These are phyloP conservation scores for Nettapus auritus DNA, from an alignment of 2,113 vertebrate genomes.

Conservation along the genomic window DNA sequence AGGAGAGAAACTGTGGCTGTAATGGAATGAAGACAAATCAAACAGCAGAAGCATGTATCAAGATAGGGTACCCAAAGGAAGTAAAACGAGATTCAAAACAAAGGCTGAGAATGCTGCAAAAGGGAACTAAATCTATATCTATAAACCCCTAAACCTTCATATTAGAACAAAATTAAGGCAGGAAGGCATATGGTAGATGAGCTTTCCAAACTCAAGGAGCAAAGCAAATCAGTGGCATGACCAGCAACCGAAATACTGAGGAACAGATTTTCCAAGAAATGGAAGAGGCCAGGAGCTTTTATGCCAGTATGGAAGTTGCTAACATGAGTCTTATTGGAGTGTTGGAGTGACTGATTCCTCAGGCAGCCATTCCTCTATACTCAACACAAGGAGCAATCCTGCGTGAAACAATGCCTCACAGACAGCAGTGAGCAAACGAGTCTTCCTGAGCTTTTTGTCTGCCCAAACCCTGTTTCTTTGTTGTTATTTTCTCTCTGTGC, in stretches of 20 bases:
- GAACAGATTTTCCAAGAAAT: background rate
- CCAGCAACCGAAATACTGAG: background rate
- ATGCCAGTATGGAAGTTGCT: background rate
- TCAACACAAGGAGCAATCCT: background rate
- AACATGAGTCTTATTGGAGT: background rate
- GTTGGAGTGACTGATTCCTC: background rate
- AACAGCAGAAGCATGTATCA: background rate
- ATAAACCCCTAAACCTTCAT: background rate
- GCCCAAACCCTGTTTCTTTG: background rate
- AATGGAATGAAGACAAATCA: background rate
- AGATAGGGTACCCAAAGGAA: background rate
- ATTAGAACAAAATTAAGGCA: background rate
- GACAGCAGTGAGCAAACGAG: background rate
- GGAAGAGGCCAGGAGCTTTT: background rate
- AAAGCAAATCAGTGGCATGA: background rate
- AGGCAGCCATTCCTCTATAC: background rate
- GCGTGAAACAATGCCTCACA: background rate
- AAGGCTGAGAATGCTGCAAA: background rate
- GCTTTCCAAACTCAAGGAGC: background rate
- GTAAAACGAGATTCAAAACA: background rate
- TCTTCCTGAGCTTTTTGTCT: background rate
- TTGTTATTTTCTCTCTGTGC: background rate
- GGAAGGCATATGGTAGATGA: background rate
- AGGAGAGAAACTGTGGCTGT: background rate
- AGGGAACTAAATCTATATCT: background rate